phyloP scores from a whole-genome alignment of 2,888 invertebrate species.

The Esperia sulphurella region DNA sequence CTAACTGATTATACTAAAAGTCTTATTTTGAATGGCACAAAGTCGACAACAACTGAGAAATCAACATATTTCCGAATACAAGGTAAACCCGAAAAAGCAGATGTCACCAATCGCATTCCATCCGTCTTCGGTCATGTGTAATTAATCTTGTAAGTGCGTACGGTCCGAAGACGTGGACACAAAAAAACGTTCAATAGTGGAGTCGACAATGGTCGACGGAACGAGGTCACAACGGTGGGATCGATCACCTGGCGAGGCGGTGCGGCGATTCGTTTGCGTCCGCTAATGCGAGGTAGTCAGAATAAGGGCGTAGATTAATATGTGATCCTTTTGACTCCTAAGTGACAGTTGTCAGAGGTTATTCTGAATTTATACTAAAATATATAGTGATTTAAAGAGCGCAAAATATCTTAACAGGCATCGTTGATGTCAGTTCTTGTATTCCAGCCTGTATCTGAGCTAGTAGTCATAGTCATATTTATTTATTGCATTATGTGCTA shows the following conservation, averaged over 20 bases:
- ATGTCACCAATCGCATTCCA: slow-evolving; percentile 10
- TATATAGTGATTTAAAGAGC: no score
- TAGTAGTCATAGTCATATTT: no score
- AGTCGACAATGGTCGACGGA: slow-evolving; percentile 3
- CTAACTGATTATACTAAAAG: no score
- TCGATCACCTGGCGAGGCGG: slow-evolving; percentile 34
- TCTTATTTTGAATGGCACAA: neutral
- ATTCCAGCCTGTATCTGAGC: no score
- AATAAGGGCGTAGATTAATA: slow-evolving; percentile 14
- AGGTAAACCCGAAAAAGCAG: neutral
- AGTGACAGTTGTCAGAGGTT: neutral
- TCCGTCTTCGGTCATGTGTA: slow-evolving; percentile 28
- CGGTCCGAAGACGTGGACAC: slow-evolving; percentile 12
- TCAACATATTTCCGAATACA: no score
- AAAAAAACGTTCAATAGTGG: slow-evolving; percentile 23
- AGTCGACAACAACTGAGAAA: neutral
- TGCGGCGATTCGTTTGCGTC: slow-evolving; percentile 19
- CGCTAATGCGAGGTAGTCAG: slow-evolving; percentile 23
- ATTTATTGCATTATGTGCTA: no score
- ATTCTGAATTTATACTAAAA: no score
- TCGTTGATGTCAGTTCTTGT: no score
- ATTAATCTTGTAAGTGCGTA: slow-evolving; percentile 40
- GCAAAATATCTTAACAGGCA: no score
- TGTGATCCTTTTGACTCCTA: neutral
- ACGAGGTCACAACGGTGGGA: slow-evolving; percentile 20